Evolutionary conservation across 2,113 vertebrate species (phyloP).

Genomic region (Haemorhous mexicanus): DNA sequence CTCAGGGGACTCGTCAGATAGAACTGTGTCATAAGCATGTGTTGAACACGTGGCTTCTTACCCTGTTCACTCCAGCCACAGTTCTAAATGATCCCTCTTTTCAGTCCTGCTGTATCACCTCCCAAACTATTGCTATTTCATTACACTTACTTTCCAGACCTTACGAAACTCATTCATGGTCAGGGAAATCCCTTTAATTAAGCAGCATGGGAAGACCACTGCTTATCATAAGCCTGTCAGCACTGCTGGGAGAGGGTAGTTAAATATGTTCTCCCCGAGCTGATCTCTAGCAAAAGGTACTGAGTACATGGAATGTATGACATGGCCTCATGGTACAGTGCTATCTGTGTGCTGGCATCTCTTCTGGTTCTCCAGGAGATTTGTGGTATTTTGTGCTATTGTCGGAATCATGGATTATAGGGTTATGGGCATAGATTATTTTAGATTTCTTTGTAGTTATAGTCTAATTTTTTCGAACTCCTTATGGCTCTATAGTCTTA

Average conservation of each 20-base stretch:
- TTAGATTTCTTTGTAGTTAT: not conserved
- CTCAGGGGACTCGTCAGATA: not conserved
- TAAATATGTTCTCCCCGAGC: not conserved
- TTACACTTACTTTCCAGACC: not conserved
- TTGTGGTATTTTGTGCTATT: not conserved
- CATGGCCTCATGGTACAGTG: not conserved
- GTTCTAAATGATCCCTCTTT: not conserved
- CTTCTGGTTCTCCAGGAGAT: not conserved
- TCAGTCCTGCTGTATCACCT: not conserved
- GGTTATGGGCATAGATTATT: not conserved
- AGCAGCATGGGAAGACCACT: not conserved
- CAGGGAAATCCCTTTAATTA: not conserved
- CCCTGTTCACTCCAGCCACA: not conserved
- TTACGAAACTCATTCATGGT: not conserved
- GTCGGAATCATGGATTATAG: not conserved
- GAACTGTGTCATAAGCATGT: not conserved
- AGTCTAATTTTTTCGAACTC: not conserved
- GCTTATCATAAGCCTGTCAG: not conserved
- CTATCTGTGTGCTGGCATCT: not conserved
- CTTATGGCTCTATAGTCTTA: not conserved
- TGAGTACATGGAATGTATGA: accelerated
- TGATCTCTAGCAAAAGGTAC: not conserved
- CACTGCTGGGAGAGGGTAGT: not conserved
- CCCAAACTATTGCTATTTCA: not conserved
- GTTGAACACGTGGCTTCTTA: not conserved